A percentile compares a stretch with the other conserved stretches of the same genome.
phyloP scores from a whole-genome alignment of 1,140 invertebrate genomes.

The Zaprionus nigranus region DNA sequence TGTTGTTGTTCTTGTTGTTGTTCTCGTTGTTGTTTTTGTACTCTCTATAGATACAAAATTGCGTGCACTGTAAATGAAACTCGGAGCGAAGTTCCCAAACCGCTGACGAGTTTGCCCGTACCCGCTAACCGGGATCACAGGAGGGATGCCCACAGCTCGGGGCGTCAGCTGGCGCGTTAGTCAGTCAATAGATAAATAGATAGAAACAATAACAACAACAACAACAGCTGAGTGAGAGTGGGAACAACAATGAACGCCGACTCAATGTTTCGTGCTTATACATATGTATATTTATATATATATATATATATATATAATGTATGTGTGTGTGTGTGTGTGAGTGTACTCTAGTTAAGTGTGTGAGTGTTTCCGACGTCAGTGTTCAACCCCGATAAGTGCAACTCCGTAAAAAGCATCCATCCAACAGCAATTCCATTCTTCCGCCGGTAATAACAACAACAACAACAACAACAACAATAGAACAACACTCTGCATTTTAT shows the following conservation, averaged over 20 bases:
- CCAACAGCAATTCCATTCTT: slow-evolving; percentile 64
- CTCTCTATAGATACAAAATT: slow-evolving; percentile 66
- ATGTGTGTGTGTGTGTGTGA: background rate
- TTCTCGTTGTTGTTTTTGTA: slow-evolving; percentile 4
- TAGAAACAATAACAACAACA: slow-evolving; percentile 14
- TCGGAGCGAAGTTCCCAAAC: slow-evolving; percentile 24
- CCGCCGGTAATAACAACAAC: slow-evolving; percentile 69
- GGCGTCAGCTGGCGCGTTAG: slow-evolving; percentile 75
- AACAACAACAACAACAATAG: slow-evolving; percentile 23
- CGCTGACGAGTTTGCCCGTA: slow-evolving; percentile 1
- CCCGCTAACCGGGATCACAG: slow-evolving; percentile 2
- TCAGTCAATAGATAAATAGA: slow-evolving; percentile 68
- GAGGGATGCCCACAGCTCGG: slow-evolving; percentile 2
- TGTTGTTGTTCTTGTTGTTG: background rate
- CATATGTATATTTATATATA: background rate
- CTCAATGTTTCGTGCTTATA: slow-evolving; percentile 3
- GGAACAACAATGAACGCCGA: slow-evolving; percentile 7
- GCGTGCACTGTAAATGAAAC: slow-evolving; percentile 72
- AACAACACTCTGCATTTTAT: slow-evolving; percentile 60
- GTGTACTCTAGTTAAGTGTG: slow-evolving; percentile 40
- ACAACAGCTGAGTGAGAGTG: background rate
- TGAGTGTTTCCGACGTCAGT: slow-evolving; percentile 14
- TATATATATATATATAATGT: slow-evolving; percentile 11
- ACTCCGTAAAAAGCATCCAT: slow-evolving; percentile 47
- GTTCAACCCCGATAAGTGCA: slow-evolving; percentile 44